Conservation (phyloP, 2,797 vertebrate species). For the Rousettus madagascariensis region DNA sequence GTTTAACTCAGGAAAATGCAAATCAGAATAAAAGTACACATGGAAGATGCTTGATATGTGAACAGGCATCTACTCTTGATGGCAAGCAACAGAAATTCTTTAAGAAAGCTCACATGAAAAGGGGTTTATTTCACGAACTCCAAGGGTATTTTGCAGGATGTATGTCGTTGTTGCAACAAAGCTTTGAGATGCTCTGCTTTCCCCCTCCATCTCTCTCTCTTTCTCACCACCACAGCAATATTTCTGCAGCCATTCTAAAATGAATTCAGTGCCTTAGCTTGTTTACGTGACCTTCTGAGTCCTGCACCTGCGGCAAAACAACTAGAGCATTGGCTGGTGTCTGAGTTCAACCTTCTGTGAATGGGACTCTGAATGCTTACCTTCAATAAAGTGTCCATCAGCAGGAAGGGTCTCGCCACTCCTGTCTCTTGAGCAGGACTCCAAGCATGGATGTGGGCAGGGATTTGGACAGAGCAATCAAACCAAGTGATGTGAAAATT, state of each 20-base stretch:
- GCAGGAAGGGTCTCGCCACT: neutral
- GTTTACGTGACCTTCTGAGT: neutral
- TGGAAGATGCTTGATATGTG: neutral
- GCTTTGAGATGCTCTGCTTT: neutral
- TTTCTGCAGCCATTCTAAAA: neutral
- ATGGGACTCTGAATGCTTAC: neutral
- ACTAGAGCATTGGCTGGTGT: neutral
- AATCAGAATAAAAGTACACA: neutral
- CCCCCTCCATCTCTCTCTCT: neutral
- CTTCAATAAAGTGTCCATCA: neutral
- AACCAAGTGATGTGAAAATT: neutral
- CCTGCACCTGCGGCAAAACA: neutral
- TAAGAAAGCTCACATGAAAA: neutral
- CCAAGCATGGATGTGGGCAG: neutral
- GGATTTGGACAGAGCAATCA: neutral
- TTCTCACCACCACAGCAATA: neutral
- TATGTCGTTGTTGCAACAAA: neutral
- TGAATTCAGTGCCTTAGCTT: neutral
- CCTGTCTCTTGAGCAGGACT: neutral
- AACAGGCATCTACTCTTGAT: neutral
- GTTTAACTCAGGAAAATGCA: constrained; percentile 5
- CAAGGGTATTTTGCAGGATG: neutral
- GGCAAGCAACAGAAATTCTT: neutral
- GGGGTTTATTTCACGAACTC: neutral
- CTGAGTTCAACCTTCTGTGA: neutral